Base-by-base conservation (phyloP, 2,888 invertebrate species). In the Drosophila mimetica region DNA sequence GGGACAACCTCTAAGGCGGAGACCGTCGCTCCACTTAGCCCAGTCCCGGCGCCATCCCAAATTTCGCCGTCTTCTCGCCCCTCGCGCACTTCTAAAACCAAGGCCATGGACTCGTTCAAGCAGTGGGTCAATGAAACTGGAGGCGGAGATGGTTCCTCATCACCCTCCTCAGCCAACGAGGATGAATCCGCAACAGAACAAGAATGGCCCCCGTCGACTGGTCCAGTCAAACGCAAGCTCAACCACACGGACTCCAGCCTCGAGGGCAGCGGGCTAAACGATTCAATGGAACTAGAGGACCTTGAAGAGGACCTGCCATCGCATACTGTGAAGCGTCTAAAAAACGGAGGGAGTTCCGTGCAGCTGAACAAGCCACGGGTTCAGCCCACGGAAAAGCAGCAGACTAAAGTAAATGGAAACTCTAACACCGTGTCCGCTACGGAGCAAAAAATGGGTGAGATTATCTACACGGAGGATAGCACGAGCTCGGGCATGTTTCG, bases 61-160 rank as follows among this genome's bases (percentile, higher is more conserved):
- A 91, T 92, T 20, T 92, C 92, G 30, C 92, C 93, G 58, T 32
- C 90, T 90, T 52, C 80, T 25, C 95, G 91, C 4, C 86, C 90
- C 3, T 86, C 89, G 14, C 89, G 91, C 8, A 88, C 88, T 30
- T 96, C 96, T 81, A 97, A 96, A 90, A 95, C 95, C 50, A 96
- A 95, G 78, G 96, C 96, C 0, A 92, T 96, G 90, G 95, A 96
- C 90, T 96, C 96, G 90, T 96, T 96, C 58, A 96, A 96, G 89
- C 95, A 95, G 66, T 97, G 96, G 97, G 96, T 96, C 77, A 81
- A 55, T n/a, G 86, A 85, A 16, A 66, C 67, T 13, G 77, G 69
- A 1, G 61, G 54, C 9, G 81, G 76, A 1, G 96, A 96, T 22
- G 84, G 82, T 4, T 96, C 96, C 8, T 79, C 80, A n/a, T 82